Evolutionary conservation across 2,797 vertebrate genomes (phyloP).

Genomic region (Paratrypauchen microcephalus): DNA sequence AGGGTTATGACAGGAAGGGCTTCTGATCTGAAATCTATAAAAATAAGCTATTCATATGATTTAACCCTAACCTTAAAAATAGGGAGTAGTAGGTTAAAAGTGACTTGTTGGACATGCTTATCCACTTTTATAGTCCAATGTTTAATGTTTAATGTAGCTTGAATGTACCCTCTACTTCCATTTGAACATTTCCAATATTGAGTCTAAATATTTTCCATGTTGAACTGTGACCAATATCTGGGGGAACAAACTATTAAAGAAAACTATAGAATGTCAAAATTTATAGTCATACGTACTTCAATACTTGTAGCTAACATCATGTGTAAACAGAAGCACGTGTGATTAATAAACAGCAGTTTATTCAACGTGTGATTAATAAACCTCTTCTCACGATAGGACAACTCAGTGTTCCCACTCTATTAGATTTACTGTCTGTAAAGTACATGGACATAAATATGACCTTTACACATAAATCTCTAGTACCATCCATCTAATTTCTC

Average conservation of each 20-base stretch:
- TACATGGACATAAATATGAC: slow-evolving; percentile 17
- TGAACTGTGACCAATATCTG: too few relatives aligned
- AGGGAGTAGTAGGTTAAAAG: too few relatives aligned
- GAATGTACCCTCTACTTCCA: too few relatives aligned
- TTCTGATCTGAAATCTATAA: not conserved
- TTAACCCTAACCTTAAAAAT: too few relatives aligned
- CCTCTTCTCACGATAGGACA: not conserved
- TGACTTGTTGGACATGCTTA: too few relatives aligned
- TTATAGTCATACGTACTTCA: not conserved
- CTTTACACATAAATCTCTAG: slow-evolving; percentile 23
- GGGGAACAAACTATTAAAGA: too few relatives aligned
- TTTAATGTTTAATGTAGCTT: too few relatives aligned
- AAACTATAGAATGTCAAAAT: too few relatives aligned
- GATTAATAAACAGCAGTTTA: not conserved
- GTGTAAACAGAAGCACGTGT: not conserved
- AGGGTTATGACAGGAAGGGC: too few relatives aligned
- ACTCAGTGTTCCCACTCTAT: not conserved
- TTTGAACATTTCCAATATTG: too few relatives aligned
- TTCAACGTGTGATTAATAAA: not conserved
- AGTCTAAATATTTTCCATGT: too few relatives aligned
- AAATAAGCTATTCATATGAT: not conserved
- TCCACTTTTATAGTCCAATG: too few relatives aligned
- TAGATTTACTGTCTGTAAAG: not conserved
- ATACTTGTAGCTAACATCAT: not conserved
- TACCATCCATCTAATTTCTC: slow-evolving; percentile 24